Conservation (phyloP, 2,113 vertebrate genomes). For the Prietella phreatophila region DNA sequence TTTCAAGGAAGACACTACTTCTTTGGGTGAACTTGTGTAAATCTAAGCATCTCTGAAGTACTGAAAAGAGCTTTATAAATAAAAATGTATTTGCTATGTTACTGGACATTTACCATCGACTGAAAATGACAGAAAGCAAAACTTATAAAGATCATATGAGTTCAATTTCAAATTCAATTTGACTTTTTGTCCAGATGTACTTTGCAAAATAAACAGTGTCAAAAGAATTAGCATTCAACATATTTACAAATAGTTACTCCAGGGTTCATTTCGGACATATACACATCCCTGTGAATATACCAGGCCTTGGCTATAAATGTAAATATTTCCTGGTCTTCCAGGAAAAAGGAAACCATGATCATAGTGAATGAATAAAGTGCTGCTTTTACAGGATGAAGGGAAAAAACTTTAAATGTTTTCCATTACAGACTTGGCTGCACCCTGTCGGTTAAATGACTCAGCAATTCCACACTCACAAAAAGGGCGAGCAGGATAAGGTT, state of each 20-base stretch:
- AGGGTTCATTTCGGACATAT: too few species aligned
- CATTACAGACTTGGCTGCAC: slow-evolving; percentile 15
- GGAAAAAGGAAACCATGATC: not conserved
- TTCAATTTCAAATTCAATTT: not conserved
- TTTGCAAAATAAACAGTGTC: not conserved
- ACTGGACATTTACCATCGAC: not conserved
- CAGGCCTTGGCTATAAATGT: not conserved
- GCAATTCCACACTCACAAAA: slow-evolving; percentile 79
- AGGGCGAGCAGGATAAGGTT: slow-evolving; percentile 86
- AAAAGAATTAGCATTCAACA: too few species aligned
- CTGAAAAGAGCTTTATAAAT: not conserved
- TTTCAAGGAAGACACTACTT: not conserved
- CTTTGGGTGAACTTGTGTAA: not conserved
- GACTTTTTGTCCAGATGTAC: not conserved
- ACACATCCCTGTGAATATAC: not conserved
- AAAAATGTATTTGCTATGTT: not conserved
- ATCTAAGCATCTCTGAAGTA: not conserved
- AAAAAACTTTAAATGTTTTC: not conserved
- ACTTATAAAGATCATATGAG: not conserved
- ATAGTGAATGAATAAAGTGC: not conserved
- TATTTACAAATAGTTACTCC: too few species aligned
- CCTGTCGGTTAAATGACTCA: slow-evolving; percentile 19
- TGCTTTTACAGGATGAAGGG: not conserved
- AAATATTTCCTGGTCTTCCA: not conserved
- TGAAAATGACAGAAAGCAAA: not conserved